Base-by-base conservation (phyloP, 2,888 invertebrate species). In the Erpobdella octoculata region DNA sequence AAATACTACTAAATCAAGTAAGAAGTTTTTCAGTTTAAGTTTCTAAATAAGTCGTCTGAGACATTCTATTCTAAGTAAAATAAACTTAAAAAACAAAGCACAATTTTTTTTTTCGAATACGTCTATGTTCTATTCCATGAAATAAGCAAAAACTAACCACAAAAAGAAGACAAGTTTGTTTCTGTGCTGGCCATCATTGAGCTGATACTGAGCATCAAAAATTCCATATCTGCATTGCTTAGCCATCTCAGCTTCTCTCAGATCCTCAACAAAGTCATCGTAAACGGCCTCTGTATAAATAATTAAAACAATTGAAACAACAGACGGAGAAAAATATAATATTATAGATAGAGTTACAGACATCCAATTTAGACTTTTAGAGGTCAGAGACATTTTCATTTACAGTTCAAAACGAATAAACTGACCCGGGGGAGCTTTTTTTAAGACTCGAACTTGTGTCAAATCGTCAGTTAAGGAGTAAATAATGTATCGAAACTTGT, bases 151-250 rank as follows among this genome's bases (percentile, higher is more conserved):
- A n/a, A 5, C 35, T 75, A 72, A 81, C 81, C 81, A 81, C 71
- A 78, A 73, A 70, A 81, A 78, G 73, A 81, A 81, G 38, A 79
- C 79, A 5, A 81, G 76, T 74, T 79, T 80, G 71, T 75, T 77
- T 48, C 79, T 76, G 12, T 78, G 76, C 62, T 78, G 77, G n/a
- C 75, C 74, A 70, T 76, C 75, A 33, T 59, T 71, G n/a, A 94
- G 93, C 86, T 92, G 92, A 86, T 95, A 97, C 86, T 95, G 93
- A 83, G 96, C 96, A 85, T 98, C 97, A 85, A 92, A 97, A 21
- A 85, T 83, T 76, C 95, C 96, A 85, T 97, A 98, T 86, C 97
- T 92, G 87, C 97, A 98, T 85, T 97, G 95, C 62, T 78, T 91
- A 83, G 87, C 86, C 18, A 73, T 66, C 84, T 96, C 95, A 25